Conservation (phyloP, 2,113 vertebrate species). For the Hymenochirus boettgeri region DNA sequence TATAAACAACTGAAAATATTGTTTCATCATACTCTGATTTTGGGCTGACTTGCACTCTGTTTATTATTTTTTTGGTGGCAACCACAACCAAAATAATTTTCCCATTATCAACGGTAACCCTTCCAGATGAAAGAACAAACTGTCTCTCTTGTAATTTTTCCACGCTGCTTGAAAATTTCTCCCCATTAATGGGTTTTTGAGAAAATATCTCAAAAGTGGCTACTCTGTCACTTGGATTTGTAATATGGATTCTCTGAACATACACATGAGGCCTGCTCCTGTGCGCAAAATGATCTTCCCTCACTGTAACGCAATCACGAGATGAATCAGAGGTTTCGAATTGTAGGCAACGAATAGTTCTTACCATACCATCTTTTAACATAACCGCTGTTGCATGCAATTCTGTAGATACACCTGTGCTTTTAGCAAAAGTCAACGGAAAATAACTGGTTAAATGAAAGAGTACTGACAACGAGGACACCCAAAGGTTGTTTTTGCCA, state of each 20-base stretch:
- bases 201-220: conserved; percentile 63
- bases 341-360: conserved; percentile 71
- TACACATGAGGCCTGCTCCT: conserved; percentile 80
- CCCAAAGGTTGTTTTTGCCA: conserved; percentile 78
- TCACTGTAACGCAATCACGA: conserved; percentile 75
- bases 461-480: conserved; percentile 63
- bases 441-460: conserved; percentile 69
- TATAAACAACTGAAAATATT: conserved; percentile 78
- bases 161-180: conserved; percentile 66
- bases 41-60: conserved; percentile 73
- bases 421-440: conserved; percentile 64
- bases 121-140: conserved; percentile 76
- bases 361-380: conserved; percentile 77
- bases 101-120: conserved; percentile 62
- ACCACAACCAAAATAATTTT: conserved; percentile 77
- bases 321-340: conserved; percentile 48
- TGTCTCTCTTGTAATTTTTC: conserved; percentile 81
- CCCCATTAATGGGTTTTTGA: conserved; percentile 45
- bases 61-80: conserved; percentile 71
- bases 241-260: conserved; percentile 80
- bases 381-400: conserved; percentile 65
- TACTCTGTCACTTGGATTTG: conserved; percentile 76
- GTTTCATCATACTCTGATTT: conserved; percentile 79
- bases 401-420: conserved; percentile 60
- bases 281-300: conserved; percentile 87